A percentile compares a stretch with the other conserved stretches of the same genome.
phyloP scores from a whole-genome alignment of 2,888 invertebrate species.

The Digitonthophagus gazella region DNA sequence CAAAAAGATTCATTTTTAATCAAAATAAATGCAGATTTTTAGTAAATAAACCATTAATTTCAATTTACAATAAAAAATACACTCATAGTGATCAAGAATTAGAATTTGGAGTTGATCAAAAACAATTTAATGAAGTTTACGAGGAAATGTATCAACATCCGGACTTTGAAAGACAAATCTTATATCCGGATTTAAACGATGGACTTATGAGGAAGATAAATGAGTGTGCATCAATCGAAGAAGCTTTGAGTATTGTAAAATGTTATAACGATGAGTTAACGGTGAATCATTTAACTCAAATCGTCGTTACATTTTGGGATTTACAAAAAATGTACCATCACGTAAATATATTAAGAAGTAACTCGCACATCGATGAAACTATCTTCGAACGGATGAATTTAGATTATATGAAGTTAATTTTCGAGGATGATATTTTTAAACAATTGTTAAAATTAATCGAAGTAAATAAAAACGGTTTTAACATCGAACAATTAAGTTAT shows the following conservation, averaged over 20 bases:
- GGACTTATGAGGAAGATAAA: constrained; percentile 40
- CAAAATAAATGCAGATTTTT: background rate
- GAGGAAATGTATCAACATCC: constrained; percentile 27
- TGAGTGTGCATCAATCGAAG: constrained; percentile 45
- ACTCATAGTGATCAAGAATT: constrained; percentile 10
- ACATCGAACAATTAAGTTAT: constrained; percentile 49
- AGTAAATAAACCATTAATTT: background rate
- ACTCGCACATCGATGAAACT: constrained; percentile 21
- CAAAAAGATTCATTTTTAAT: background rate
- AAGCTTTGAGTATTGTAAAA: constrained; percentile 45
- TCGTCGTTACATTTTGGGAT: constrained; percentile 47
- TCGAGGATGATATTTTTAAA: constrained; percentile 41
- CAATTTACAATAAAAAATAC: constrained; percentile 2
- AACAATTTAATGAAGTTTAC: constrained; percentile 18
- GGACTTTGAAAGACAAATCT: constrained; percentile 32
- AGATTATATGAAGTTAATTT: constrained; percentile 42
- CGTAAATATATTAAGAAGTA: constrained; percentile 34
- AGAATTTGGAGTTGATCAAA: constrained; percentile 4
- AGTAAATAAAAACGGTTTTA: constrained; percentile 42
- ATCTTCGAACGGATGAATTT: constrained; percentile 29
- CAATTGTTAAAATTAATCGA: constrained; percentile 41
- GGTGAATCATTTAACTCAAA: constrained; percentile 39
- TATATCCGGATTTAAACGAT: constrained; percentile 40
- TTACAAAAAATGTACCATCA: constrained; percentile 45
- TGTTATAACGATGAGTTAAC: constrained; percentile 36